Evolutionary conservation across 2,888 invertebrate species (phyloP), one percentile per base, ranked within the genome.

Genomic region (Acanthosoma haemorrhoidale): DNA sequence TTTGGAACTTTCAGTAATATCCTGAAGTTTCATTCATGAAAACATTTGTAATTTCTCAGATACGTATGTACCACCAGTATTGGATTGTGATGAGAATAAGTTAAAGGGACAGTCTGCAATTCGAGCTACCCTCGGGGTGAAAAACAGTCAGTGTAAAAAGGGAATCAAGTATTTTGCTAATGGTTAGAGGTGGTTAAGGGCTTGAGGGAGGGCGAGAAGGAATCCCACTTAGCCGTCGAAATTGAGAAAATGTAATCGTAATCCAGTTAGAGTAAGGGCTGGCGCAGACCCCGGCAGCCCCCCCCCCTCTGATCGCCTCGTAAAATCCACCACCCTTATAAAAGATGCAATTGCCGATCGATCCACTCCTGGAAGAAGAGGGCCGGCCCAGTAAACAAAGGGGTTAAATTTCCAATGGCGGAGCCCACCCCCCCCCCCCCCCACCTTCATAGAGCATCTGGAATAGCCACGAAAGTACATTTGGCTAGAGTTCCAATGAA

Each of bases 211-310:
- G n/a, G n/a, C n/a, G n/a, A n/a, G n/a, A n/a, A n/a, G 38, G 21
- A 25, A 51, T 51, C 21, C 51, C 51, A 25, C 25, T 51, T 51
- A 51, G 51, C 51, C 25, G 13, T 25, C 4, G 25, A 51, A 51
- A 51, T 51, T 51, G 51, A 51, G 51, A 51, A 51, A 51, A 51
- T 51, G 51, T 51, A 51, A 51, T 51, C 29, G 51, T 51, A 51
- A 51, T 51, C 51, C 51, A 25, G 51, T 1, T 4, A 6, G 25
- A 51, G 51, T 51, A n/a, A n/a, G 51, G 51, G 51, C 4, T 51
- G 13, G 2, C n/a, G n/a, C n/a, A n/a, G n/a, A n/a, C n/a, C n/a
- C n/a, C n/a, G n/a, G n/a, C n/a, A n/a, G n/a, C n/a, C n/a, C n/a
- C n/a, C n/a, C n/a, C n/a, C n/a, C n/a, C n/a, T 25, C 51, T 51